Percentiles rank a stretch among this genome's conserved stretches.
Conservation (phyloP, 2,113 vertebrate species). For the Anolis sagrei region DNA sequence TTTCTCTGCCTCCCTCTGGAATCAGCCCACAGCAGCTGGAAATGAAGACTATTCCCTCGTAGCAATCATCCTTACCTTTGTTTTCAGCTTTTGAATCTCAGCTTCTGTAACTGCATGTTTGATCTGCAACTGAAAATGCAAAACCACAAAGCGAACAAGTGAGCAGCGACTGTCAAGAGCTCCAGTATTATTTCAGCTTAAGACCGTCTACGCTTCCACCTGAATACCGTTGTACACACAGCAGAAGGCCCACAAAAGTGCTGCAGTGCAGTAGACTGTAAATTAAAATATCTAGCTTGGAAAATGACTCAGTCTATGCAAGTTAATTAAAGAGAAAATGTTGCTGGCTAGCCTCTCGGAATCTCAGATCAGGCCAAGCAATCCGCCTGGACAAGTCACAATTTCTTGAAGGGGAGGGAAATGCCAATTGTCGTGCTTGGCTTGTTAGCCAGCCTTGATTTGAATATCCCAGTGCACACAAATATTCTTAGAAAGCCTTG, state of each 20-base stretch:
- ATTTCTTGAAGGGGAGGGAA: conserved; percentile 52
- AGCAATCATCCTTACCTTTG: conserved; percentile 88
- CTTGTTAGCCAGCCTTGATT: conserved; percentile 54
- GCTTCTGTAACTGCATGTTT: conserved; percentile 99
- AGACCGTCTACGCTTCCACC: conserved; percentile 59
- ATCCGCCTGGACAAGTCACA: conserved; percentile 69
- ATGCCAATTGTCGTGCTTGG: conserved; percentile 49
- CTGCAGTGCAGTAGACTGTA: conserved; percentile 79
- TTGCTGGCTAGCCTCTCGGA: conserved; percentile 65
- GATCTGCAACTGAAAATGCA: conserved; percentile 93
- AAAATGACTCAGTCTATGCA: conserved; percentile 75
- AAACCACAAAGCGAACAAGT: conserved; percentile 72
- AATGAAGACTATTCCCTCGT: conserved; percentile 16
- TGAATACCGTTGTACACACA: conserved; percentile 62
- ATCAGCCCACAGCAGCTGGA: conserved; percentile 36
- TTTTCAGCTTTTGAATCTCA: conserved; percentile 99
- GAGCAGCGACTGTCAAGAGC: conserved; percentile 58
- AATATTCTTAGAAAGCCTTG: conserved; percentile 46
- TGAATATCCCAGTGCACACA: conserved; percentile 33
- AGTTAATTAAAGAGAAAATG: conserved; percentile 74
- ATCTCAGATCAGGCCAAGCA: conserved; percentile 70
- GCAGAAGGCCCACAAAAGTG: conserved; percentile 76
- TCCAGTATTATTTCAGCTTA: conserved; percentile 47
- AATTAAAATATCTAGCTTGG: conserved; percentile 77
- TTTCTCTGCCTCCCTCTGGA: conserved; percentile 56